Percentiles rank a stretch among this genome's conserved stretches.
Conservation (phyloP, 1,140 invertebrate species). For the Pemphigus obesinymphae region DNA sequence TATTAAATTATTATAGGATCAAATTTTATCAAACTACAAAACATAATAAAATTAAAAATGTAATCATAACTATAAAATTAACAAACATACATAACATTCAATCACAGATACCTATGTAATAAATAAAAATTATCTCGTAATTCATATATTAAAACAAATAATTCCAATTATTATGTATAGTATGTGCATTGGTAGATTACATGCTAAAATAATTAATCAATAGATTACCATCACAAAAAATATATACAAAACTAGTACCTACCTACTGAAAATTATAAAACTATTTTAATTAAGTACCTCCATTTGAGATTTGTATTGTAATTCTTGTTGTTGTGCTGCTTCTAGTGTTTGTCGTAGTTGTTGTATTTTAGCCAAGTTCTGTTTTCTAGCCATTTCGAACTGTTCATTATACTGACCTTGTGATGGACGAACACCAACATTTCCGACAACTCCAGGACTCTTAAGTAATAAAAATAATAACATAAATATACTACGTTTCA, state of each 20-base stretch:
- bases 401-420: conserved; percentile 49
- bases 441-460: conserved; percentile 17
- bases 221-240: background rate
- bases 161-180: no score
- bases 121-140: no score
- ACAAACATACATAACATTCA: no score
- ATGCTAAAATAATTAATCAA: no score
- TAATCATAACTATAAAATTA: no score
- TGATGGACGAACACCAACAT: conserved; percentile 28
- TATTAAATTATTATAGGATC: no score
- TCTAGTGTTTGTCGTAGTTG: conserved; percentile 67
- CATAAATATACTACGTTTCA: background rate
- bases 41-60: background rate
- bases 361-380: conserved; percentile 64
- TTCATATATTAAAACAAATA: no score
- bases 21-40: no score
- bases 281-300: conserved; percentile 52
- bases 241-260: background rate
- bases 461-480: background rate
- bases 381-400: conserved; percentile 61
- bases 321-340: conserved; percentile 69
- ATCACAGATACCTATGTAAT: no score
- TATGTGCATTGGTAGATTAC: no score
- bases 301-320: conserved; percentile 68
- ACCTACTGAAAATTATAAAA: no score